Percentiles rank a stretch among this genome's conserved stretches.
Conservation (phyloP, 2,888 invertebrate species). For the Rhingia rostrata region DNA sequence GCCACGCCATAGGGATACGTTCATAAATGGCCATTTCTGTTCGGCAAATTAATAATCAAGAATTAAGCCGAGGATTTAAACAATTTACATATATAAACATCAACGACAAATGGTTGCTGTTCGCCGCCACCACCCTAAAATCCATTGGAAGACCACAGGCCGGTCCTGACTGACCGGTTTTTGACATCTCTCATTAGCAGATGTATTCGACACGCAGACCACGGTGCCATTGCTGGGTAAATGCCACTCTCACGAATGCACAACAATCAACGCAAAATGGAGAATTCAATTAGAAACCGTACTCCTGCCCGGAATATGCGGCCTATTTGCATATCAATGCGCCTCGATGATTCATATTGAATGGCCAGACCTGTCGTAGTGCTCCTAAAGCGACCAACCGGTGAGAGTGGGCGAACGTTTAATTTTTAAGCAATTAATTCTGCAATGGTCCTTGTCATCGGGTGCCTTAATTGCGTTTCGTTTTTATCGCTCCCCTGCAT, state of each 20-base stretch:
- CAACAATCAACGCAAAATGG: constrained; percentile 59
- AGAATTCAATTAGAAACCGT: constrained; percentile 68
- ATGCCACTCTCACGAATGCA: constrained; percentile 54
- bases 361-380: constrained; percentile 5
- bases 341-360: constrained; percentile 50
- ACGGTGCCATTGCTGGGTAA: constrained; percentile 45
- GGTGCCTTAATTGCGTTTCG: constrained; percentile 45
- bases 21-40: constrained; percentile 35
- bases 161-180: constrained; percentile 21
- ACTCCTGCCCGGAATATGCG: constrained; percentile 5
- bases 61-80: constrained; percentile 18
- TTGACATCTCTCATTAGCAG: constrained; percentile 71
- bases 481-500: constrained; percentile 31
- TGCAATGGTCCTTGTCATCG: constrained; percentile 48
- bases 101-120: background rate
- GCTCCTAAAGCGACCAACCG: background rate
- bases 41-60: constrained; percentile 45
- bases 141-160: background rate
- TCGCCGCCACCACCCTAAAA: background rate
- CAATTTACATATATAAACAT: no score
- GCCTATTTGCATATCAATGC: constrained; percentile 51
- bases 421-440: constrained; percentile 71
- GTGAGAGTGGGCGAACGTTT: constrained; percentile 29
- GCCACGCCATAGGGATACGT: background rate
- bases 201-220: constrained; percentile 66